Conservation (phyloP, 2,797 vertebrate species). For the Pelochelys cantorii region DNA sequence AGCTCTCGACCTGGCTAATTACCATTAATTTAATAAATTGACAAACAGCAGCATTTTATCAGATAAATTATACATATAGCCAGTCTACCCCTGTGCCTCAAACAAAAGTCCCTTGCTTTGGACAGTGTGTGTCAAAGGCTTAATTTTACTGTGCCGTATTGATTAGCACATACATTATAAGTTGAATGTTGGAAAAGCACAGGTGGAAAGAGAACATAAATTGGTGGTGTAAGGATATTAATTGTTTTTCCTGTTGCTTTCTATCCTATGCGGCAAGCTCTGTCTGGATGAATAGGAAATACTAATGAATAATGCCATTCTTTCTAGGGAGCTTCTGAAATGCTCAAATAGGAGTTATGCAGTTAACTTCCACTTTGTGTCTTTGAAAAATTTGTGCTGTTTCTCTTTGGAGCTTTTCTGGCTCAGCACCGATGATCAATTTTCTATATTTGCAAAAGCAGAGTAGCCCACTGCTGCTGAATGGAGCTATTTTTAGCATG, state of each 20-base stretch:
- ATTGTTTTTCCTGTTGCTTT: not conserved
- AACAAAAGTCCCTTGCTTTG: not conserved
- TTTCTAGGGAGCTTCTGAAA: not conserved
- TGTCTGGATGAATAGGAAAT: not conserved
- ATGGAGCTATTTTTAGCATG: constrained; percentile 44
- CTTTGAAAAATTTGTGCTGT: constrained; percentile 19
- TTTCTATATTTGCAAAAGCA: not conserved
- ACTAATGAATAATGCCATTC: not conserved
- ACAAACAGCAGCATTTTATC: not conserved
- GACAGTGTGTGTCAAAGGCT: not conserved
- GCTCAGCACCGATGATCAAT: constrained; percentile 49
- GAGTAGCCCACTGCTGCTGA: not conserved
- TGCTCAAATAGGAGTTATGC: not conserved
- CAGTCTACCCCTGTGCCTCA: not conserved
- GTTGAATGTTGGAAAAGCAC: not conserved
- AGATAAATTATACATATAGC: not conserved
- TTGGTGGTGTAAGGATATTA: not conserved
- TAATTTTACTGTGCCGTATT: not conserved
- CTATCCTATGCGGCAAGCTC: not conserved
- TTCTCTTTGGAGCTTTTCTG: constrained; percentile 23
- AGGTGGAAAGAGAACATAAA: not conserved
- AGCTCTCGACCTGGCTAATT: not conserved
- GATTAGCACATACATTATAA: not conserved
- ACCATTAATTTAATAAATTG: not conserved
- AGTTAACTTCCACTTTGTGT: not conserved